Base-by-base conservation (phyloP, 2,888 invertebrate genomes). In the Apotomis betuletana region DNA sequence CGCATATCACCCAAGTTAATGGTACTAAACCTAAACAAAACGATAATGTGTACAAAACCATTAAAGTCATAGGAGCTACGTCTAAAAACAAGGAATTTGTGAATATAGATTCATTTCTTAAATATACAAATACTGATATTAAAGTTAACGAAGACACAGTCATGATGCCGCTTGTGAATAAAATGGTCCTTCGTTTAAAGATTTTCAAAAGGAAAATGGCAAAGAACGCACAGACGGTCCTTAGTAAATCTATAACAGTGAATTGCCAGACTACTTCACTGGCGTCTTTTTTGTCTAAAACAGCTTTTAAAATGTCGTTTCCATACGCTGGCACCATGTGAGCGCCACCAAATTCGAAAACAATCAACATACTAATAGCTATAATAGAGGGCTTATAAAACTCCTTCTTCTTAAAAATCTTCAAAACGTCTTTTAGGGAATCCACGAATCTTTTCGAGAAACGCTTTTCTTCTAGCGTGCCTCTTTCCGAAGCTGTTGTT, bases 181-280 rank as follows among this genome's bases (percentile, higher is more conserved):
- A 76, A 71, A 93, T 92, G 0, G 89, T 89, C 64, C 92, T 83
- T 64, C 92, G 78, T 64, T 86, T 90, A 67, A 85, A 90, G 67
- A 85, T 87, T 79, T 92, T 93, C 0, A 93, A 75, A 75, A 93
- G 74, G 73, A 92, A 92, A 85, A 92, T 92, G 64, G 92, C 95
- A 12, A 95, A 75, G 38, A 95, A 90, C 0, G 96, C 95, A 79
- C 95, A 94, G 0, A 95, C 70, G 1, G 96, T 91, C 62, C 96
- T 90, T 0, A 96, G 89, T n/a, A 94, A 77, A 75, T 96, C 96
- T 75, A 96, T 94, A 3, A 95, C 87, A 15, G 96, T 92, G 65
- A 96, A 96, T 74, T 95, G 95, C 85, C 90, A 92, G 5, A 89
- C 86, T 0, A 93, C 92, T 38, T 92, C 89, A 52, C 85, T 86